A percentile compares a stretch with the other conserved stretches of the same genome.
These are phyloP conservation scores for Microcebus tavaratra DNA, from an alignment of 2,113 vertebrate genomes.

Conservation along the genomic window DNA sequence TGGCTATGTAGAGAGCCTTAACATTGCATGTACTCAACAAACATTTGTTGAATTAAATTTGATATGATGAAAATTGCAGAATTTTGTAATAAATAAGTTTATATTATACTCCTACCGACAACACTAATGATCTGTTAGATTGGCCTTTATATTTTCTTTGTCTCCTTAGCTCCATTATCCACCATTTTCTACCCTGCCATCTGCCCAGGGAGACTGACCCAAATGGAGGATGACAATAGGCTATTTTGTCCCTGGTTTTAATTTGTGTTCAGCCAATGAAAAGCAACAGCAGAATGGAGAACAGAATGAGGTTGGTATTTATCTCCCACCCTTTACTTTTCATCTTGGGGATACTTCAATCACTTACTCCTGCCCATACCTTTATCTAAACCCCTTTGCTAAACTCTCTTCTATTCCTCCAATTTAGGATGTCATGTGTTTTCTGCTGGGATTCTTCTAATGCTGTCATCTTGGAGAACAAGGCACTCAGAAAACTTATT, in stretches of 20 bases:
- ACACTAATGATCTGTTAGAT: neutral
- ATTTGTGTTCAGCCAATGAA: neutral
- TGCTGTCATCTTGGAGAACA: neutral
- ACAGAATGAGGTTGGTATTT: neutral
- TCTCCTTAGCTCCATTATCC: neutral
- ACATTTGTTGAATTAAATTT: neutral
- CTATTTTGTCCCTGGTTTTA: neutral
- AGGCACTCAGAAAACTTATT: neutral
- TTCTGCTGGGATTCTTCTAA: neutral
- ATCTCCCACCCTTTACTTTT: neutral
- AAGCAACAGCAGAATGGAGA: neutral
- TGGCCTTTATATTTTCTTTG: neutral
- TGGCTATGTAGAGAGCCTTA: neutral
- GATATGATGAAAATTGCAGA: neutral
- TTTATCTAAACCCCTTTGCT: neutral
- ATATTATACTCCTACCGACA: neutral
- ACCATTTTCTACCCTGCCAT: neutral
- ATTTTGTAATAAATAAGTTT: neutral
- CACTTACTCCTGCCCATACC: neutral
- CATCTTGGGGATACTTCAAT: neutral
- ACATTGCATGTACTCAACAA: neutral
- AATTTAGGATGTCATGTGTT: neutral
- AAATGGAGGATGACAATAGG: neutral
- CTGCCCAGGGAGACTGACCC: neutral
- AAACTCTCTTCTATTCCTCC: neutral